Conservation (phyloP, 2,113 vertebrate genomes). For the Puffinus mauretanicus region DNA sequence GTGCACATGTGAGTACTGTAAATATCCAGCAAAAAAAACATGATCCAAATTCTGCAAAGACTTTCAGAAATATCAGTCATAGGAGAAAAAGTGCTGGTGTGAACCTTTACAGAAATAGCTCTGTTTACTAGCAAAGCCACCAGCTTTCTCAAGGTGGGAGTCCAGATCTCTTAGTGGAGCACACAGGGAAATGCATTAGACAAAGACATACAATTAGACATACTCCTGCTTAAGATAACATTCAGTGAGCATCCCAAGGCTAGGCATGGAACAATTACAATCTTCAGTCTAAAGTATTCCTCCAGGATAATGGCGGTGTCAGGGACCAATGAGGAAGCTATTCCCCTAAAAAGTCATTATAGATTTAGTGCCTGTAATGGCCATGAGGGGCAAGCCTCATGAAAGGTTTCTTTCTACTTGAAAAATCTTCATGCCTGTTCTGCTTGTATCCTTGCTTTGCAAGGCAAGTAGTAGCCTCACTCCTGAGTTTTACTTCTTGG, state of each 20-base stretch:
- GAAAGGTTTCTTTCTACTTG: not conserved
- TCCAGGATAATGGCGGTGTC: not conserved
- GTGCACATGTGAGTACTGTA: not conserved
- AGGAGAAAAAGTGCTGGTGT: not conserved
- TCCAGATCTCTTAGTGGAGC: not conserved
- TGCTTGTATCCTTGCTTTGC: not conserved
- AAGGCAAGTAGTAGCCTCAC: not conserved
- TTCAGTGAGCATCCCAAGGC: not conserved
- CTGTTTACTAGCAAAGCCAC: not conserved
- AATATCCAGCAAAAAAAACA: not conserved
- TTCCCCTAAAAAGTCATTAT: not conserved
- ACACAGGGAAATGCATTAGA: not conserved
- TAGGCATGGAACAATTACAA: not conserved
- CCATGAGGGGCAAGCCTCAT: accelerated
- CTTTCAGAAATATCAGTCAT: not conserved
- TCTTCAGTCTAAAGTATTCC: not conserved
- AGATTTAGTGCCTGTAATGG: not conserved
- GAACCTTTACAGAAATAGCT: not conserved
- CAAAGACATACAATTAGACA: not conserved
- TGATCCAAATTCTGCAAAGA: not conserved
- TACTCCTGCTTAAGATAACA: not conserved
- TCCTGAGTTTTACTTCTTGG: not conserved
- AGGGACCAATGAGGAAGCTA: not conserved
- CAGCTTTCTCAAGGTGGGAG: not conserved
- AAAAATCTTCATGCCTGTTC: not conserved